Evolutionary conservation across 1,140 invertebrate species (phyloP), one percentile per base, ranked within the genome.

Genomic region (Matsumurasca onukii): DNA sequence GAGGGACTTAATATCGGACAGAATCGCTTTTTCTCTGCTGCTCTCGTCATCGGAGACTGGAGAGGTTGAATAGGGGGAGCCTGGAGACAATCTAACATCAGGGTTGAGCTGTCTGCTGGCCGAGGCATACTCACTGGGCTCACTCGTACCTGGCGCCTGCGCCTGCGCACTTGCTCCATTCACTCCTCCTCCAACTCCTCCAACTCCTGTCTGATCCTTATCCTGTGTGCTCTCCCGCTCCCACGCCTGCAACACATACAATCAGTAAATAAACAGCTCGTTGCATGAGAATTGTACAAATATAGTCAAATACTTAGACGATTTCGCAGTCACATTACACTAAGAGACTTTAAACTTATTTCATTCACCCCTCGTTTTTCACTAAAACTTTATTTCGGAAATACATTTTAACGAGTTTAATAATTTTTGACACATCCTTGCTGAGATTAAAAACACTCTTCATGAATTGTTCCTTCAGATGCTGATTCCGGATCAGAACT

Each of bases 31-130:
- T 45, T 65, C 62, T 65, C 62, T 65, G 48, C 62, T 45, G 62
- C 62, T 45, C 62, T 65, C 62, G 48, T 65, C 62, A 65, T 65
- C 31, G 39, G 61, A 59, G 9, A 39, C 31, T 22, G 67, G 62
- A 52, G 64, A 48, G 59, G 63, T 59, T 31, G 69, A 65, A 64
- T 57, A 55, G 48, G 69, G 71, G 64, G 67, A 70, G 55, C 57
- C 55, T 34, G 67, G 67, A 31, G 67, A 68, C 57, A 62, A 57
- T 68, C 67, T 68, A 68, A 68, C 59, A 68, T 68, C 67, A 57
- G 67, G 31, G 67, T 51, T 63, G 55, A 59, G 24, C 15, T 12
- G 55, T 59, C 25, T 22, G 30, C 55, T 59, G 55, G 55, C 55
- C 55, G 55, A 13, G 15, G 55, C 13, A 59, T 59, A 59, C 55